Evolutionary conservation across 1,140 invertebrate species (phyloP).

Genomic region (Plectrocnemia conspersa): DNA sequence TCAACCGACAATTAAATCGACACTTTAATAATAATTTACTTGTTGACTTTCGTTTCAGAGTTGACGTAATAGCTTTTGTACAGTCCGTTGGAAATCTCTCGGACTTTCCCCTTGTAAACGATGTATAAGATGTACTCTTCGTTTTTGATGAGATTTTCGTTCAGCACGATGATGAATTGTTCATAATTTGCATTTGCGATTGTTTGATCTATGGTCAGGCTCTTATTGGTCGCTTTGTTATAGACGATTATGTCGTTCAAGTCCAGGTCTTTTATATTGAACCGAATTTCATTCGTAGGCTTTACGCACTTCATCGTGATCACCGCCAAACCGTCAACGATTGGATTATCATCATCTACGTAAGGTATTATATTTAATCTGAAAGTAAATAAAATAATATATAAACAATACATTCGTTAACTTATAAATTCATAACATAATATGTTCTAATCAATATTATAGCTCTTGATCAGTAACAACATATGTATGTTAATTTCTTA

Average conservation of each 20-base stretch:
- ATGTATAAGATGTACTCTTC: conserved; percentile 17
- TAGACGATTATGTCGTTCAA: background rate
- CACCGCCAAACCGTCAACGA: conserved; percentile 15
- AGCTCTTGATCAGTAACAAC: too few relatives aligned
- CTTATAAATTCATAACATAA: background rate
- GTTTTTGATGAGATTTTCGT: background rate
- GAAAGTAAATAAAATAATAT: conserved; percentile 11
- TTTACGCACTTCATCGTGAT: conserved; percentile 20
- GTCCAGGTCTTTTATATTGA: conserved; percentile 23
- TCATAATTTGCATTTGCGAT: conserved; percentile 8
- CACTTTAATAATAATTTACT: background rate
- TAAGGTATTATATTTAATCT: conserved; percentile 22
- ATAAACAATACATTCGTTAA: background rate
- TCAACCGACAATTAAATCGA: background rate
- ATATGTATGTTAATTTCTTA: too few relatives aligned
- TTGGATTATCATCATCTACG: conserved; percentile 10
- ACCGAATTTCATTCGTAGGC: conserved; percentile 14
- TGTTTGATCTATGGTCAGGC: background rate
- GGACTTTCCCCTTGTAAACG: conserved; percentile 16
- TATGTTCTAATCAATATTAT: too few relatives aligned
- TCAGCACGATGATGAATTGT: conserved; percentile 11
- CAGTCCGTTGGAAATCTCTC: conserved; percentile 15
- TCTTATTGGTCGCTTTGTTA: background rate
- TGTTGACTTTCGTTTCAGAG: background rate
- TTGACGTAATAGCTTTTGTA: conserved; percentile 18